Evolutionary conservation across 2,113 vertebrate species (phyloP).

Genomic region (Notothenia coriiceps): DNA sequence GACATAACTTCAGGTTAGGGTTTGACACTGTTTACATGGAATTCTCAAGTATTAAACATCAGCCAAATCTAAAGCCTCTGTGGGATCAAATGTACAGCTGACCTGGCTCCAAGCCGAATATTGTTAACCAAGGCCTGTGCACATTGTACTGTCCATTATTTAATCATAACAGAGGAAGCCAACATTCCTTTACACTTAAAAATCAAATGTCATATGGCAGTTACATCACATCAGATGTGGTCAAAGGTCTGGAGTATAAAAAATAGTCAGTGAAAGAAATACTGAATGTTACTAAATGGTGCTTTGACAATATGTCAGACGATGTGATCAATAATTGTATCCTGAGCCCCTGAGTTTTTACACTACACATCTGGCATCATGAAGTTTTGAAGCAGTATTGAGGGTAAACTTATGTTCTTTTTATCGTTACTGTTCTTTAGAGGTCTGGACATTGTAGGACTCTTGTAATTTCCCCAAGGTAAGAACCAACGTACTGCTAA

Average conservation of each 20-base stretch:
- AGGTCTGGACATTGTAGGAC: not conserved
- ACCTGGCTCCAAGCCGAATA: not conserved
- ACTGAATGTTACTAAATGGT: not conserved
- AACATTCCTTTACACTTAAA: not conserved
- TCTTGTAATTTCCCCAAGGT: not conserved
- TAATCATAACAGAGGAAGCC: not conserved
- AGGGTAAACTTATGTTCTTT: not conserved
- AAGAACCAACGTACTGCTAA: not conserved
- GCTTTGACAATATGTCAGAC: not conserved
- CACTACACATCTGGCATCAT: not conserved
- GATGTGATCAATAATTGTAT: not conserved
- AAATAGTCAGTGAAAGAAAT: not conserved
- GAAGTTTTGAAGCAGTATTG: too few relatives aligned
- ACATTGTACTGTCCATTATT: not conserved
- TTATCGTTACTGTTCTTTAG: not conserved
- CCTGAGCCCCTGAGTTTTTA: not conserved
- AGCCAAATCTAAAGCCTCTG: not conserved
- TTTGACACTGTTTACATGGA: not conserved
- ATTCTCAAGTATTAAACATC: slow-evolving; percentile 5
- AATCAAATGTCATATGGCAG: not conserved
- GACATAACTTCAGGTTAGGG: not conserved
- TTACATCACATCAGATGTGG: not conserved
- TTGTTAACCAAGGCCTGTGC: not conserved
- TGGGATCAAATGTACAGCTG: not conserved
- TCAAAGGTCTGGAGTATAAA: not conserved